Base-by-base conservation (phyloP, 2,797 vertebrate genomes). In the Spatula clypeata region DNA sequence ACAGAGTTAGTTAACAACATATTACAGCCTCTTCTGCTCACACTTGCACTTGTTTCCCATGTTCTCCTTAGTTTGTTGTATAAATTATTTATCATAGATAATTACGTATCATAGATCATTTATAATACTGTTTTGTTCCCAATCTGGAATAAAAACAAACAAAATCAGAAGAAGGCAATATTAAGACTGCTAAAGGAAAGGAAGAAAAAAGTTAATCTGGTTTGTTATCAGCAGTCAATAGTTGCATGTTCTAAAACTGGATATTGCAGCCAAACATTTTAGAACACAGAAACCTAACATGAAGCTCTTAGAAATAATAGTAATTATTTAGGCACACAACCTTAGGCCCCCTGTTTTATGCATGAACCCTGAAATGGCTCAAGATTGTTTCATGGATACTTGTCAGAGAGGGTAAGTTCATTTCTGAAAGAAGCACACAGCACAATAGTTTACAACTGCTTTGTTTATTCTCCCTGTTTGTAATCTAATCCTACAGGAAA, bases 1-100 rank as follows among this genome's bases (percentile, higher is more conserved):
- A 95, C 40, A 92, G 86, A 61, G 81, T 98, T 97, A 97, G 96
- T 96, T 73, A 71, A 70, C 71, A 84, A 79, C 40, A 47, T 61
- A 81, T 45, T 44, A 84, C 15, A 64, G 51, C 26, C 36, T 18
- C 58, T 87, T 90, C 67, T 77, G 32, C 9, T 64, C 74, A 64
- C 11, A 66, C 21, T 58, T 62, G 79, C 11, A 66, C 21, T 58
- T 62, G 79, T 34, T n/a, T 61, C 53, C 54, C 13, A 69, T 9
- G 14, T 47, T 83, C 87, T 86, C 49, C 69, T 79, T 51, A 24
- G 20, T 23, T 8, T 26, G 18, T 44, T 75, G 26, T 1, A 84
- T 36, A 53, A 84, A 73, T 69, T 55, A 79, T 38, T 91, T 49
- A 49, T 49, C 47, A 24, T 24, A 49, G 47, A 49, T 49, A 49